These are phyloP conservation scores for Heteractis magnifica DNA, from an alignment of 92 coral and sea anemone genomes.

Conservation along the genomic window DNA sequence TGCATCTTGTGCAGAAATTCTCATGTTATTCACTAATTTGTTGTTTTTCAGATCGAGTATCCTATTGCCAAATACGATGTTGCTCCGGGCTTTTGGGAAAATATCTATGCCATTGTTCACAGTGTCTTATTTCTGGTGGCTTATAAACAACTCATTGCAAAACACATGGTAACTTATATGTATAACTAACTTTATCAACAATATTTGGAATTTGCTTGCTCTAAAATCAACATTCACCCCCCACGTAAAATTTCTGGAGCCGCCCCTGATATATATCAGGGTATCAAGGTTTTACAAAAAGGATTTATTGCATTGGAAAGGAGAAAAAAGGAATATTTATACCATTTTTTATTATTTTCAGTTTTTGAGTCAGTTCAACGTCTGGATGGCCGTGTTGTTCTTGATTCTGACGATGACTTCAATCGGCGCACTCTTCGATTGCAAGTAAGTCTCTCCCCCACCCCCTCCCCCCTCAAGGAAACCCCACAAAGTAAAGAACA, in stretches of 20 bases:
- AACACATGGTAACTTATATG: conserved; percentile 56
- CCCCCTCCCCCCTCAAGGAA: too few relatives aligned
- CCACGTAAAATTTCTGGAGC: too few relatives aligned
- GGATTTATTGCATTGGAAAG: too few relatives aligned
- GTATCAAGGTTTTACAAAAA: too few relatives aligned
- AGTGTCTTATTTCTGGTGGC: conserved; percentile 49
- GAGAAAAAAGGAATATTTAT: not conserved
- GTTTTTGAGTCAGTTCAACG: conserved; percentile 63
- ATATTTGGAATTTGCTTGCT: too few relatives aligned
- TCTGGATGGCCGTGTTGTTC: conserved; percentile 63
- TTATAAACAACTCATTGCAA: conserved; percentile 62
- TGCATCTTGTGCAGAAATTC: too few relatives aligned
- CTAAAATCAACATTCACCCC: too few relatives aligned
- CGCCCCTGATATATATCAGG: too few relatives aligned
- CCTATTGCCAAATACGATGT: conserved; percentile 76
- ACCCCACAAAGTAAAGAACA: too few relatives aligned
- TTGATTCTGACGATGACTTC: conserved; percentile 68
- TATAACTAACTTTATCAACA: too few relatives aligned
- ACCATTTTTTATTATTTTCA: not conserved
- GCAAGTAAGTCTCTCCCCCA: conserved; percentile 63
- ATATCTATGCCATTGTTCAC: conserved; percentile 65
- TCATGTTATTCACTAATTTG: not conserved
- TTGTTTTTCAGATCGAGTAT: conserved; percentile 64
- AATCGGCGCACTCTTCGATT: conserved; percentile 78
- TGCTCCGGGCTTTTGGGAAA: conserved; percentile 59